Percentiles rank a stretch among this genome's conserved stretches.
Evolutionary conservation across 2,888 invertebrate genomes (phyloP).

Genomic region (Antheraea assamensis): DNA sequence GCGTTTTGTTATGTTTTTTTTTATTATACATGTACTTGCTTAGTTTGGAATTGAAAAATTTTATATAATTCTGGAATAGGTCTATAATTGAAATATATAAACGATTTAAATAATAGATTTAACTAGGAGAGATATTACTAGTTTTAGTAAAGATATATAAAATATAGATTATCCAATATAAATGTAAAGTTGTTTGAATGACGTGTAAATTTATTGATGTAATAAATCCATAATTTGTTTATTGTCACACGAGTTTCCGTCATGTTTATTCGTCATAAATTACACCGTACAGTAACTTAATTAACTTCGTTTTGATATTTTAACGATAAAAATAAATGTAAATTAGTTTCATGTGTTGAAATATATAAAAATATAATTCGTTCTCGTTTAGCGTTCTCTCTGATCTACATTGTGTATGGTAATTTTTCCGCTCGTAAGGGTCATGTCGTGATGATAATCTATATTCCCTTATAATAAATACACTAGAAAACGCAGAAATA

Average conservation of each 20-base stretch:
- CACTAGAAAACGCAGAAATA: too few relatives aligned
- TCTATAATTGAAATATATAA: too few relatives aligned
- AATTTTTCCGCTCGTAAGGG: too few relatives aligned
- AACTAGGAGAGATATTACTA: background rate
- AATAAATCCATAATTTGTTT: constrained; percentile 5
- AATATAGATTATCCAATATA: background rate
- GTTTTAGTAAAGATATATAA: background rate
- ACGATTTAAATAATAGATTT: too few relatives aligned
- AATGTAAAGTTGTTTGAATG: background rate
- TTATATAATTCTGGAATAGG: too few relatives aligned
- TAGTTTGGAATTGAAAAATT: too few relatives aligned
- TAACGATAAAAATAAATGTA: background rate
- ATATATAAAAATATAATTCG: background rate
- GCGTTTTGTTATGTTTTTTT: too few relatives aligned
- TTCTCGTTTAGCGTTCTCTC: too few relatives aligned
- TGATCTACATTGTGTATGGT: too few relatives aligned
- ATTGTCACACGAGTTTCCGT: constrained; percentile 24
- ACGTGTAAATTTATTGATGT: background rate
- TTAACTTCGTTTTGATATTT: background rate
- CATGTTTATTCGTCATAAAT: background rate
- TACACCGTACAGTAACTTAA: background rate
- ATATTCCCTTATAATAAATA: too few relatives aligned
- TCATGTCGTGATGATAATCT: too few relatives aligned
- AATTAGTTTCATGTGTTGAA: background rate
- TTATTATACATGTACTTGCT: too few relatives aligned